phyloP scores from a whole-genome alignment of 2,888 invertebrate species.

The Drosophila neonasuta region DNA sequence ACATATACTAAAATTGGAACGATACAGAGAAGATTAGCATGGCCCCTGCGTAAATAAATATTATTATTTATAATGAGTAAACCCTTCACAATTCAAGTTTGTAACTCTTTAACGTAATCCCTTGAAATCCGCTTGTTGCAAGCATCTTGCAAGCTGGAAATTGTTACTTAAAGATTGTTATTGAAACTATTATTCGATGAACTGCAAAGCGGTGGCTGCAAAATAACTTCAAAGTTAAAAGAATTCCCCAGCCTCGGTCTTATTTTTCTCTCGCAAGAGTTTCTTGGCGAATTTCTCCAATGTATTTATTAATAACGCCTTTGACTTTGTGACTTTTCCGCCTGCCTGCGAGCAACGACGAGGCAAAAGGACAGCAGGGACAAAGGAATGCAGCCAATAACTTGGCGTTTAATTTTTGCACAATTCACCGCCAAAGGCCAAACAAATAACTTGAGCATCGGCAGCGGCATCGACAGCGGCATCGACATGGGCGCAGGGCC shows the following conservation, averaged over 20 bases:
- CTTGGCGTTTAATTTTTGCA: slow-evolving; percentile 62
- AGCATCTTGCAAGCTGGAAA: background rate
- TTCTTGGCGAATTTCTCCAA: slow-evolving; percentile 14
- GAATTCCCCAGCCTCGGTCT: slow-evolving; percentile 11
- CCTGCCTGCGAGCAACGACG: slow-evolving; percentile 7
- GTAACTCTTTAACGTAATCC: background rate
- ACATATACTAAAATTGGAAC: too few relatives aligned
- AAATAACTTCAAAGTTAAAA: slow-evolving; percentile 18
- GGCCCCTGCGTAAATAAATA: too few relatives aligned
- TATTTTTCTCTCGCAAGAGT: slow-evolving; percentile 4
- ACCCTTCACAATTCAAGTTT: background rate
- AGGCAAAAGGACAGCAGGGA: slow-evolving; percentile 2
- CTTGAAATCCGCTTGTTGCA: background rate
- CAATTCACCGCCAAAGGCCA: slow-evolving; percentile 69
- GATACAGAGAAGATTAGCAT: too few relatives aligned
- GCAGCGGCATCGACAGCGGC: background rate
- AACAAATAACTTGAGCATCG: slow-evolving; percentile 64
- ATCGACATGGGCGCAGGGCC: slow-evolving; percentile 3
- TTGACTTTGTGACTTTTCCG: slow-evolving; percentile 42
- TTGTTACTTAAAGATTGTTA: slow-evolving; percentile 3
- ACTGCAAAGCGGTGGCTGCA: background rate
- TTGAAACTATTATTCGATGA: slow-evolving; percentile 3
- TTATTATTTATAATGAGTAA: too few relatives aligned
- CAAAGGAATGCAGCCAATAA: slow-evolving; percentile 65
- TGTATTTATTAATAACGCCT: slow-evolving; percentile 52